phyloP scores from a whole-genome alignment of 2,888 invertebrate genomes.

The Drosophila demipolita region DNA sequence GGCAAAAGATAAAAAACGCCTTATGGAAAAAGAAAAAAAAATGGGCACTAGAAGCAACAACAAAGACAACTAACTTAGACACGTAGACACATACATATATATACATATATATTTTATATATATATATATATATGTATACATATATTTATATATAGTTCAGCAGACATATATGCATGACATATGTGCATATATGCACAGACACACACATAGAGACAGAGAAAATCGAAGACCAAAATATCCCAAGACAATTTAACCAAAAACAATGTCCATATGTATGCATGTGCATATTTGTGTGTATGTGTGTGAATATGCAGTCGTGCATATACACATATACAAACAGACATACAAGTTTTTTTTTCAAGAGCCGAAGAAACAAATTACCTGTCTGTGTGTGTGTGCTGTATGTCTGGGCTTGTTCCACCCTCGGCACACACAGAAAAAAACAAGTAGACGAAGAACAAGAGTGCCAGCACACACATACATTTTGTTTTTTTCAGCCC shows the following conservation, averaged over 20 bases:
- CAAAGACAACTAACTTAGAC: background rate
- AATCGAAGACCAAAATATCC: background rate
- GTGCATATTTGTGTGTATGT: background rate
- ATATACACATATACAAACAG: background rate
- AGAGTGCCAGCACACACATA: slow-evolving; percentile 17
- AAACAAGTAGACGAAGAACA: slow-evolving; percentile 1
- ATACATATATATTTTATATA: background rate
- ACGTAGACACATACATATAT: background rate
- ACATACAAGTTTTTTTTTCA: background rate
- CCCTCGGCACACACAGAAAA: slow-evolving; percentile 15
- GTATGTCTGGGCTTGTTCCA: slow-evolving; percentile 27
- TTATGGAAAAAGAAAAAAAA: background rate
- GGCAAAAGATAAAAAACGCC: background rate
- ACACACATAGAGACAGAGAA: background rate
- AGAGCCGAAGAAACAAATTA: slow-evolving; percentile 6
- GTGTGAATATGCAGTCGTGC: background rate
- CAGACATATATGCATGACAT: background rate
- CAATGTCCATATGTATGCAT: background rate
- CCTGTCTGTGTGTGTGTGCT: slow-evolving; percentile 2
- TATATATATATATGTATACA: background rate
- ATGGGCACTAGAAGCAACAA: background rate
- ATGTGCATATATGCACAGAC: background rate
- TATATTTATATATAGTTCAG: background rate
- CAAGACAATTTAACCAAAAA: slow-evolving; percentile 16
- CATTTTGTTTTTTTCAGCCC: slow-evolving; percentile 36